phyloP scores from a whole-genome alignment of 2,888 invertebrate species.

The Keiferia lycopersicella region DNA sequence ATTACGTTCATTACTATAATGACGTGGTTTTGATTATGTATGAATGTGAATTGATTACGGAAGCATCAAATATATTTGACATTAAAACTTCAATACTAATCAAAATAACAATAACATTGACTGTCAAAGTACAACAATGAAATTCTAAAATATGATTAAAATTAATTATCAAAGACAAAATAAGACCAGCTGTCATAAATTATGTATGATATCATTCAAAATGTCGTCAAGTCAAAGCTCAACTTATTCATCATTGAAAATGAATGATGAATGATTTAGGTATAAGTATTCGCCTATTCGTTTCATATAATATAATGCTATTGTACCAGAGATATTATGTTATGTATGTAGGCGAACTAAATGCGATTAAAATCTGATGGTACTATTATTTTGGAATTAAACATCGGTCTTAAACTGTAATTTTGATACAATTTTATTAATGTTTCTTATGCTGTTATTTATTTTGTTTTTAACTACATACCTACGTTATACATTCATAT shows the following conservation, averaged over 20 bases:
- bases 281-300: neutral
- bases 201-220: constrained; percentile 2
- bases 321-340: constrained; percentile 1
- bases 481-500: too few relatives aligned
- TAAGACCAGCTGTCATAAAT: neutral
- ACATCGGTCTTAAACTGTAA: neutral
- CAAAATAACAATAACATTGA: neutral
- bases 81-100: neutral
- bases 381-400: neutral
- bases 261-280: constrained; percentile 6
- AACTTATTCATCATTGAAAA: neutral
- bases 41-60: too few relatives aligned
- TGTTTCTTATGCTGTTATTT: too few relatives aligned
- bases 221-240: constrained; percentile 13
- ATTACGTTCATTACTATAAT: too few relatives aligned
- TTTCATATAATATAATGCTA: neutral
- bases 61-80: neutral
- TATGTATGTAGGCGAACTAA: constrained; percentile 1
- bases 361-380: neutral
- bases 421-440: neutral
- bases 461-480: too few relatives aligned
- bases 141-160: constrained; percentile 16
- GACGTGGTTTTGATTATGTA: too few relatives aligned
- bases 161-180: constrained; percentile 20
- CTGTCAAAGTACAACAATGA: neutral